These are phyloP conservation scores for Sphyrna mokarran DNA, from an alignment of 2,113 vertebrate genomes.

Conservation along the genomic window DNA sequence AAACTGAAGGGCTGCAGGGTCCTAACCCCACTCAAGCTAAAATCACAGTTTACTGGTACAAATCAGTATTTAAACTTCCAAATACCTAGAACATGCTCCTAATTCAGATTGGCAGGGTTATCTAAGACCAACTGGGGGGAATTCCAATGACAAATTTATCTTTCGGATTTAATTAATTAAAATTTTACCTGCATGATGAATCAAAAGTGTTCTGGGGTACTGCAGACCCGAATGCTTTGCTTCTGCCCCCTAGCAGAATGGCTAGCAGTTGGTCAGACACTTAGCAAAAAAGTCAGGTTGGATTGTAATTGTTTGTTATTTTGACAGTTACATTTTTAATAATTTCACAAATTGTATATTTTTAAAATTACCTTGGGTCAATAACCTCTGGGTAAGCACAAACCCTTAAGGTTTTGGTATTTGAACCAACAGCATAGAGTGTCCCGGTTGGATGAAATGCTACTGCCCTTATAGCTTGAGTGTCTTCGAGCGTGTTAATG, in stretches of 20 bases:
- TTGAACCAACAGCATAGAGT: slow-evolving; percentile 93
- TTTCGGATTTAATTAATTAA: background rate
- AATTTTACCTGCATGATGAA: background rate
- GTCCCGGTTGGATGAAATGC: slow-evolving; percentile 90
- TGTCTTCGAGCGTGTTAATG: slow-evolving; percentile 85
- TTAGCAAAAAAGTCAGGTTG: no score
- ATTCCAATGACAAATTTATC: background rate
- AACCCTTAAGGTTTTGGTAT: slow-evolving; percentile 92
- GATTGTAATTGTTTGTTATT: no score
- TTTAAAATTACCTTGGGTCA: slow-evolving; percentile 62
- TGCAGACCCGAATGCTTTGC: background rate
- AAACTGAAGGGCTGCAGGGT: background rate
- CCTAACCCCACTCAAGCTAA: no score
- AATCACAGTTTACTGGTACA: background rate
- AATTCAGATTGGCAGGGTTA: background rate
- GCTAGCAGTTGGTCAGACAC: background rate
- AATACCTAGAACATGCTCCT: background rate
- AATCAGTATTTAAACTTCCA: background rate
- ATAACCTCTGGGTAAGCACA: slow-evolving; percentile 82
- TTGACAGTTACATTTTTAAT: background rate
- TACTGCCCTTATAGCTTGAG: slow-evolving; percentile 90
- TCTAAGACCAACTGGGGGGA: background rate
- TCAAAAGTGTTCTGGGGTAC: background rate
- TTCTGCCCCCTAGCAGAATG: background rate
- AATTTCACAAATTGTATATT: background rate